Conservation (phyloP, 2,888 invertebrate genomes). For the Autographa gamma region DNA sequence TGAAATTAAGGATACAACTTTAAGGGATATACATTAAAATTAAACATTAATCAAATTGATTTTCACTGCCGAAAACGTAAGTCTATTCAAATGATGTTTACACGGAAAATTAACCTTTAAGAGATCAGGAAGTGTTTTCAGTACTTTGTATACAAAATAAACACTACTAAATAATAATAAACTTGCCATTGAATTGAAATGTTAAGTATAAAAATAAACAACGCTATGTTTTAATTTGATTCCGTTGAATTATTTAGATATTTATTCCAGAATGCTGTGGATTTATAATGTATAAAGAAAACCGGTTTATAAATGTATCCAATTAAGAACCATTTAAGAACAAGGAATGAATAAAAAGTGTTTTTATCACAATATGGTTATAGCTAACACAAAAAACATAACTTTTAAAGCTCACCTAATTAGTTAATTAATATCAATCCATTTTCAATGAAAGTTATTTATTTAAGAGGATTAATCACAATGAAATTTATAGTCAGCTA, state of each 20-base stretch:
- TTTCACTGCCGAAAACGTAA: background rate
- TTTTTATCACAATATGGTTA: too few relatives aligned
- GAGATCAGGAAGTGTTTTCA: constrained; percentile 11
- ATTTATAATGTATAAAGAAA: background rate
- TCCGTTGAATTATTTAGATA: constrained; percentile 10
- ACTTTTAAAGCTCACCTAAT: too few relatives aligned
- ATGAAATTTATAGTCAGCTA: too few relatives aligned
- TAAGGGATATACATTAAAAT: background rate
- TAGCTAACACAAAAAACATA: too few relatives aligned
- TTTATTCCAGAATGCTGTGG: background rate
- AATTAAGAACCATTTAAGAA: too few relatives aligned
- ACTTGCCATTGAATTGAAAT: constrained; percentile 41
- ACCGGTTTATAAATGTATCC: too few relatives aligned
- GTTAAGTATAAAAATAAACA: constrained; percentile 39
- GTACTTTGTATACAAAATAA: constrained; percentile 41
- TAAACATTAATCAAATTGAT: background rate
- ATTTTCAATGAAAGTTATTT: too few relatives aligned
- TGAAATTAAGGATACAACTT: too few relatives aligned
- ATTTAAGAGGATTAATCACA: too few relatives aligned
- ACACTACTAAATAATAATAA: constrained; percentile 46
- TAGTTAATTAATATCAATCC: too few relatives aligned
- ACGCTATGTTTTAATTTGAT: constrained; percentile 17
- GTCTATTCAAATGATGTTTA: background rate
- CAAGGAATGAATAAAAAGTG: too few relatives aligned
- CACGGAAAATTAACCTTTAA: background rate